phyloP scores from a whole-genome alignment of 2,113 vertebrate species.

The Numida meleagris region DNA sequence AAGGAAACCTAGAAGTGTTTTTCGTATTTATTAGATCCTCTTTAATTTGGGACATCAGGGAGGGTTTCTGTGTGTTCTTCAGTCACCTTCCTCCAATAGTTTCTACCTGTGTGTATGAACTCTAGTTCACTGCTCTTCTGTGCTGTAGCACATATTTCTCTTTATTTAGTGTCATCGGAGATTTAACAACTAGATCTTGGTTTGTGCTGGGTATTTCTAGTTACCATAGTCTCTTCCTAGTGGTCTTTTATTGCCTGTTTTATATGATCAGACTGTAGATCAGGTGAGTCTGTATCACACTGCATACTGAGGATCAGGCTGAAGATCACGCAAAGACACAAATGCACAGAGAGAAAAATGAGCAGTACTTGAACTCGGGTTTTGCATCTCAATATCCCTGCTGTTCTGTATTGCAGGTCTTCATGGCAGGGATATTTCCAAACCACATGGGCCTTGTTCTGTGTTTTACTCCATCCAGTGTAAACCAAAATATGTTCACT shows the following conservation, averaged over 20 bases:
- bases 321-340: background rate
- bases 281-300: background rate
- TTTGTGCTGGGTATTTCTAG: constrained; percentile 2
- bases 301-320: background rate
- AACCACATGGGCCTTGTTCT: background rate
- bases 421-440: background rate
- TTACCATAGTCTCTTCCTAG: background rate
- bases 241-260: background rate
- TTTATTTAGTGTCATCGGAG: background rate
- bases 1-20: background rate
- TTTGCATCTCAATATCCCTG: background rate
- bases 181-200: background rate
- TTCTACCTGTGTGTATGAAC: background rate
- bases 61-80: background rate
- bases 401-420: background rate
- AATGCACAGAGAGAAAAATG: background rate
- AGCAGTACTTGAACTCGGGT: background rate
- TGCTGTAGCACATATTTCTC: background rate
- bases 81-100: background rate
- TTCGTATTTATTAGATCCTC: background rate
- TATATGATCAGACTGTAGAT: background rate
- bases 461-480: background rate
- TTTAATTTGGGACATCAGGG: background rate
- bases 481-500: background rate
- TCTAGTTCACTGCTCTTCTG: background rate